A percentile compares a stretch with the other conserved stretches of the same genome.
Evolutionary conservation across 2,113 vertebrate genomes (phyloP).

Genomic region (Malurus melanocephalus): DNA sequence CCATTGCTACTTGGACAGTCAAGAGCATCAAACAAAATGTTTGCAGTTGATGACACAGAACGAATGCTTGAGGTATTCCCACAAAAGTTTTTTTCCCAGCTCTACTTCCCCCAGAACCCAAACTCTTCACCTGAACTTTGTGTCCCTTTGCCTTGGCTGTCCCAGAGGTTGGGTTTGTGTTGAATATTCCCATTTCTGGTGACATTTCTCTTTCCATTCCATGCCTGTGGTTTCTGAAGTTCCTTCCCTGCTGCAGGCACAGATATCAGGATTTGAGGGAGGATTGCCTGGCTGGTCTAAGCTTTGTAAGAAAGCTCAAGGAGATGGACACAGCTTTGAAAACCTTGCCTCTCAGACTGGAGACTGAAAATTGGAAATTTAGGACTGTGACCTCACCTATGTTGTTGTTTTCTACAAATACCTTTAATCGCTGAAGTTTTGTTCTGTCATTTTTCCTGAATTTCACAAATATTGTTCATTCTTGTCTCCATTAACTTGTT

Average conservation of each 20-base stretch:
- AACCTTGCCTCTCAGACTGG: neutral
- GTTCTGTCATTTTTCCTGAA: neutral
- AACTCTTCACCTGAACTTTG: neutral
- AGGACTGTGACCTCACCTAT: neutral
- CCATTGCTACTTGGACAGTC: neutral
- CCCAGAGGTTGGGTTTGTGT: accelerated
- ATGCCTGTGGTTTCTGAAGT: neutral
- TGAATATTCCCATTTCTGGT: neutral
- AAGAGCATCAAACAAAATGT: neutral
- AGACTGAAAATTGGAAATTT: neutral
- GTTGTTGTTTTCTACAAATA: neutral
- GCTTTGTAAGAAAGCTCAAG: neutral
- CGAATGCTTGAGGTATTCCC: neutral
- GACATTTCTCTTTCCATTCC: neutral
- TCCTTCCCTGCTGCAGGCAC: neutral
- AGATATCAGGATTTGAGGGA: neutral
- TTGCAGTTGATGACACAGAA: neutral
- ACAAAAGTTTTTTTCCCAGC: neutral
- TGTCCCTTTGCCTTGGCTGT: neutral
- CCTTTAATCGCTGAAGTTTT: neutral
- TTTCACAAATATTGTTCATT: neutral
- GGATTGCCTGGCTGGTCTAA: neutral
- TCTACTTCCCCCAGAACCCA: neutral
- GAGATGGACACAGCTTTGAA: neutral
- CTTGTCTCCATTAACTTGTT: neutral